Base-by-base conservation (phyloP, 2,797 vertebrate species). In the Picus viridis region DNA sequence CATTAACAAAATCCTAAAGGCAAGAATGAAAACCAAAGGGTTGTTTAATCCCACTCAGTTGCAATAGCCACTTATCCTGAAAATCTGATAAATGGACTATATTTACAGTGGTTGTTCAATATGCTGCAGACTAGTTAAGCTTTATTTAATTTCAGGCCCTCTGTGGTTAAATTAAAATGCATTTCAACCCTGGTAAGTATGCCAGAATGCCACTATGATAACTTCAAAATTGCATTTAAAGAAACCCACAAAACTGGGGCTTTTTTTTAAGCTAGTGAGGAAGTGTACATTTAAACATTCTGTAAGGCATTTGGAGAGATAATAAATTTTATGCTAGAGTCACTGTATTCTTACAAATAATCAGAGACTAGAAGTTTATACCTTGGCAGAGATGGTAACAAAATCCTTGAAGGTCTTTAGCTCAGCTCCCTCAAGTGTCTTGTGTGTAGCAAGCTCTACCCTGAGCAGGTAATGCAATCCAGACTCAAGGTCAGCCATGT, bases 391-490 rank as follows among this genome's bases (percentile, higher is more conserved):
- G 87, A 99, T 12, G 0, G 97, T 98, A 87, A 99, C 96, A 84
- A 99, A 98, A 96, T 99, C 98, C 97, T 98, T 99, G 81, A 99
- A 98, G 10, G 98, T 96, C 90, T 97, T 98, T 0, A 99, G 98
- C 97, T 99, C 98, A 12, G 98, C 98, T 82, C 99, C 99, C 45
- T 99, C 98, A 73, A 99, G 96, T 0, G 96, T 96, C 76, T 76
- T 97, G 92, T 98, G 99, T 7, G 98, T 96, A 4, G 99, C 99
- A 34, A 99, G 98, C 94, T 99, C 99, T 7, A 99, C 98, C 18
- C 99, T 96, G 83, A 99, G 97, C 86, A 99, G 97, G 95, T 99
- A 99, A 97, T 99, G 99, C 57, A 99, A 98, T 7, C 98, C 98
- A 0, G 99, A 99, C 93, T 99, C 99, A 97, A 99, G 98, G 94